A percentile compares a stretch with the other conserved stretches of the same genome.
Conservation (phyloP, 1,140 invertebrate genomes). For the Hypsibius dujardini region DNA sequence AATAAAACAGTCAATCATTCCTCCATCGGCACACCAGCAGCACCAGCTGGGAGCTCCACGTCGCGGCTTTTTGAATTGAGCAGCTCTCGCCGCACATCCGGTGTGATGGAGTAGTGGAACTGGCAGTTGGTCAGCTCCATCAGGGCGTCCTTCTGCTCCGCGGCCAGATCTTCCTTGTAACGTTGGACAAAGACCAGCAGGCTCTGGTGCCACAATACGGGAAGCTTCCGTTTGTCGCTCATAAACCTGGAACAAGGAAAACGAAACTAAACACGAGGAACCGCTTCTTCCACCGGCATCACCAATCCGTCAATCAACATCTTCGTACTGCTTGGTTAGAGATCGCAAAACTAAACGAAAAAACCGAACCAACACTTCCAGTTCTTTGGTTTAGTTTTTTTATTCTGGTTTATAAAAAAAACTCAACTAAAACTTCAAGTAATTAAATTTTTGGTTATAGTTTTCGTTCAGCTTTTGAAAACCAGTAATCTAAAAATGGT, state of each 20-base stretch:
- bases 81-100: slow-evolving; percentile 65
- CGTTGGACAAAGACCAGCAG: slow-evolving; percentile 80
- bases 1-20: slow-evolving; percentile 2
- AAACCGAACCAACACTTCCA: too few relatives aligned
- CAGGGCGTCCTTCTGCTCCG: slow-evolving; percentile 71
- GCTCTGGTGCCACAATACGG: slow-evolving; percentile 91
- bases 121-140: slow-evolving; percentile 58
- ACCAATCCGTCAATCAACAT: too few relatives aligned
- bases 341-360: too few relatives aligned
- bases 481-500: too few relatives aligned
- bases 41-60: too few relatives aligned
- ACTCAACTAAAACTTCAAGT: too few relatives aligned
- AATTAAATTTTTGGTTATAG: too few relatives aligned
- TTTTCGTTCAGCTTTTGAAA: too few relatives aligned
- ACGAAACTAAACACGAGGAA: slow-evolving; percentile 17
- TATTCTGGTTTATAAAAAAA: too few relatives aligned
- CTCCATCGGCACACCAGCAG: slow-evolving; percentile 12
- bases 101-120: slow-evolving; percentile 57
- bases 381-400: too few relatives aligned
- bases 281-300: not conserved
- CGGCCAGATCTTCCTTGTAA: slow-evolving; percentile 83
- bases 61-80: slow-evolving; percentile 63
- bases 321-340: too few relatives aligned
- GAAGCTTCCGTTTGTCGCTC: slow-evolving; percentile 57
- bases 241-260: slow-evolving; percentile 49